Conservation (phyloP, 2,113 vertebrate species). For the Potamarius usumacintae region DNA sequence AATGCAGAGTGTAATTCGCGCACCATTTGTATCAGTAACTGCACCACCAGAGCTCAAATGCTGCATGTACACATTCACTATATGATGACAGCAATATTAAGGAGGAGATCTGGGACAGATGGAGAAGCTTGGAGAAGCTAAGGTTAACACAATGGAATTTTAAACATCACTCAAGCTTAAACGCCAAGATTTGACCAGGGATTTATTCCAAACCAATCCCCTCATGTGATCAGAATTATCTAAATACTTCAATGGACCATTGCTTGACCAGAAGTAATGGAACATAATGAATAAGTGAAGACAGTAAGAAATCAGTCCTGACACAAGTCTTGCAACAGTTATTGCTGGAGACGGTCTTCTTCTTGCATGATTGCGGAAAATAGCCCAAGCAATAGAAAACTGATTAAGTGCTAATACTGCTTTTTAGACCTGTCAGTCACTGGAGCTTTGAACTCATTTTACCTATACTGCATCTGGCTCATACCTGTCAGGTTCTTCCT, state of each 20-base stretch:
- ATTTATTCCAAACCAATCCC: constrained; percentile 52
- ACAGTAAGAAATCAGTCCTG: constrained; percentile 23
- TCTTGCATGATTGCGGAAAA: constrained; percentile 30
- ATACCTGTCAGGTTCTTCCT: constrained; percentile 22
- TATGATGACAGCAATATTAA: constrained; percentile 31
- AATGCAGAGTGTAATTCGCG: constrained; percentile 45
- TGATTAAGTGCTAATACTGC: constrained; percentile 21
- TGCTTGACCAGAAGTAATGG: constrained; percentile 26
- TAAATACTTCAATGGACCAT: constrained; percentile 31
- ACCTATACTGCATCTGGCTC: constrained; percentile 29
- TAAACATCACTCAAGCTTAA: constrained; percentile 61
- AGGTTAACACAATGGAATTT: constrained; percentile 59
- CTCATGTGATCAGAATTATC: constrained; percentile 49
- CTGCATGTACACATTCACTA: constrained; percentile 7
- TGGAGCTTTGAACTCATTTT: not conserved
- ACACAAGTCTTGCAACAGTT: constrained; percentile 40
- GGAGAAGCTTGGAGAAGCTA: constrained; percentile 55
- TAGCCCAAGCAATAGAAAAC: constrained; percentile 9
- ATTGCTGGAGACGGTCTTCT: constrained; percentile 22
- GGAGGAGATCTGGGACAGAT: constrained; percentile 56
- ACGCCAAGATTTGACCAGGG: constrained; percentile 55
- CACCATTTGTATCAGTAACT: constrained; percentile 37
- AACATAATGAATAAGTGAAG: constrained; percentile 1
- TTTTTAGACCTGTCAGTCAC: constrained; percentile 23
- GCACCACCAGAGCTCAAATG: not conserved